These are phyloP conservation scores for Empidonax traillii DNA, from an alignment of 2,113 vertebrate genomes.

Conservation along the genomic window DNA sequence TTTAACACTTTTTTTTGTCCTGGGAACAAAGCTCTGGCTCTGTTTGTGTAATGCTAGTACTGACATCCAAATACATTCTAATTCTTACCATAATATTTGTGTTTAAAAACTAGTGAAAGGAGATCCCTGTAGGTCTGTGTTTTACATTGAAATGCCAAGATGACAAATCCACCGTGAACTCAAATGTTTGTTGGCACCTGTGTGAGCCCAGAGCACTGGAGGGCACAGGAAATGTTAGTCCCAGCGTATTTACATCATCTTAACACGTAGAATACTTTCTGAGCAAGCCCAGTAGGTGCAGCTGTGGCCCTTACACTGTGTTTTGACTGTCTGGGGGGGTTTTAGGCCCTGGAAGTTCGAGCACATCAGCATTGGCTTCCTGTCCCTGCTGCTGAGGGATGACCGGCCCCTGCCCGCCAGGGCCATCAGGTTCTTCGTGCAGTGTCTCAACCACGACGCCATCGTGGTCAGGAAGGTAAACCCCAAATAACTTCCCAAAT, in stretches of 20 bases:
- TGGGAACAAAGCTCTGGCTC: background rate
- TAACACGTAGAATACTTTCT: background rate
- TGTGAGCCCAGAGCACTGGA: background rate
- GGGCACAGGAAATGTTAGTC: background rate
- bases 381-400: slow-evolving; percentile 92
- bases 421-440: slow-evolving; percentile 89
- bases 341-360: slow-evolving; percentile 98
- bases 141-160: background rate
- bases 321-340: background rate
- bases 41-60: background rate
- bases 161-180: background rate
- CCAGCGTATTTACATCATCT: background rate
- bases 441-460: slow-evolving; percentile 95
- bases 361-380: slow-evolving; percentile 92
- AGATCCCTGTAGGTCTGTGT: background rate
- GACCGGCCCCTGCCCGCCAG: slow-evolving; percentile 84
- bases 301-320: background rate
- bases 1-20: background rate
- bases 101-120: background rate
- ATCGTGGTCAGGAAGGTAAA: slow-evolving; percentile 72
- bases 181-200: background rate
- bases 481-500: too few species aligned
- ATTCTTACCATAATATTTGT: background rate
- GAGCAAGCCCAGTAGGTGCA: background rate
- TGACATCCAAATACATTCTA: background rate